phyloP scores from a whole-genome alignment of 1,140 invertebrate genomes.

The Orius insidiosus region DNA sequence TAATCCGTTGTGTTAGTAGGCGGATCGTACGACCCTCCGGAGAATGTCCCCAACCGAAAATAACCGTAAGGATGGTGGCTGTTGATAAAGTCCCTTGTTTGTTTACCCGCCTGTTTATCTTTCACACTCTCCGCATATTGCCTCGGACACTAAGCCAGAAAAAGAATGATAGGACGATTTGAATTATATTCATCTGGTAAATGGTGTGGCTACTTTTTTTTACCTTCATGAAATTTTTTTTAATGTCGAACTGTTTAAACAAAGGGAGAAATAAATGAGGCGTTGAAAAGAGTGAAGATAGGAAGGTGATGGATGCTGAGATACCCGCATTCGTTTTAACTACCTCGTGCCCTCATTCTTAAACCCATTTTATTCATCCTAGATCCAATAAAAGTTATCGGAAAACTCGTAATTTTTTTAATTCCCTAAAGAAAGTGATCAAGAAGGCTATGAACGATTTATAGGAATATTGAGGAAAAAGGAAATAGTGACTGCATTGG shows the following conservation, averaged over 20 bases:
- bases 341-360: constrained; percentile 8
- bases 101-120: constrained; percentile 11
- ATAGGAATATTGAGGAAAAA: too few relatives aligned
- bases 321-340: constrained; percentile 6
- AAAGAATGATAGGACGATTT: constrained; percentile 1
- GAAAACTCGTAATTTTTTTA: too few relatives aligned
- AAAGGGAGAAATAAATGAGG: constrained; percentile 5
- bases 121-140: constrained; percentile 12
- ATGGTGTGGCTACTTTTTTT: neutral
- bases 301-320: constrained; percentile 3
- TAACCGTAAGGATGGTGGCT: neutral
- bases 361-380: constrained; percentile 3
- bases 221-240: too few relatives aligned
- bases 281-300: neutral
- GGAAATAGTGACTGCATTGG: too few relatives aligned
- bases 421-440: too few relatives aligned
- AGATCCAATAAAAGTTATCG: too few relatives aligned
- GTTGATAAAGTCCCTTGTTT: constrained; percentile 8
- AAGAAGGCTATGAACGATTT: too few relatives aligned
- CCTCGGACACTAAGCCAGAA: constrained; percentile 4
- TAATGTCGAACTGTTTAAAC: neutral
- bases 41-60: too few relatives aligned
- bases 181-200: constrained; percentile 8
- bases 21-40: too few relatives aligned
- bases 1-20: too few relatives aligned